Percentiles rank a stretch among this genome's conserved stretches.
Conservation (phyloP, 2,113 vertebrate genomes). For the Brevimyrus niger region DNA sequence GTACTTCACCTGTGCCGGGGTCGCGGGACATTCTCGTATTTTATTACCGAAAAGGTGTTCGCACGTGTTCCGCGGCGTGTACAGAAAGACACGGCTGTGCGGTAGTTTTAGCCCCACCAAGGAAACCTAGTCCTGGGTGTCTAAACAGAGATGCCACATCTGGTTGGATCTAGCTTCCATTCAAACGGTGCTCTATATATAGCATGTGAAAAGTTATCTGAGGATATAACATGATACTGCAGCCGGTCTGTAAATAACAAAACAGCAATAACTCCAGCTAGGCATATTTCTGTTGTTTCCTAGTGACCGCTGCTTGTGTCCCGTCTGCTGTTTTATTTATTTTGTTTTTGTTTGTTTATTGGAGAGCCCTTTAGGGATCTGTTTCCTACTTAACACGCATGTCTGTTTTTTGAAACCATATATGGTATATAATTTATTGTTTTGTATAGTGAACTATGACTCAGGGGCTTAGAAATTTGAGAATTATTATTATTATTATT, state of each 20-base stretch:
- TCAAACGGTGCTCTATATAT: constrained; percentile 8
- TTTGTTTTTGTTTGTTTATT: not conserved
- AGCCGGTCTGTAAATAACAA: not conserved
- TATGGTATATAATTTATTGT: not conserved
- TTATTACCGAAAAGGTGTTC: not conserved
- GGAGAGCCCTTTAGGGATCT: not conserved
- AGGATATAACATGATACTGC: constrained; percentile 12
- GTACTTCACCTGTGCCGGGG: not conserved
- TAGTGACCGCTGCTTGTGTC: constrained; percentile 2
- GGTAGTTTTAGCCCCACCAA: not conserved
- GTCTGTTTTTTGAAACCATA: not conserved
- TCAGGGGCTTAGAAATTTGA: not conserved
- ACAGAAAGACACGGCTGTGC: not conserved
- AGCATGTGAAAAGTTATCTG: not conserved
- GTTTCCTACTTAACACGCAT: not conserved
- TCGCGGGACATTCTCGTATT: not conserved
- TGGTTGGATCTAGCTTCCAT: not conserved
- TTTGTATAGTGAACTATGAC: not conserved
- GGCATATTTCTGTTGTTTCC: not conserved
- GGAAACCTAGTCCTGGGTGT: not conserved
- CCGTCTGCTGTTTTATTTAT: not conserved
- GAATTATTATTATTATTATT: not conserved
- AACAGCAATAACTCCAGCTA: not conserved
- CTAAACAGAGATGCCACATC: not conserved
- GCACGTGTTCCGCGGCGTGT: not conserved